Evolutionary conservation across 1,140 invertebrate genomes (phyloP), one percentile per base, ranked within the genome.

Genomic region (Augochlora pura): DNA sequence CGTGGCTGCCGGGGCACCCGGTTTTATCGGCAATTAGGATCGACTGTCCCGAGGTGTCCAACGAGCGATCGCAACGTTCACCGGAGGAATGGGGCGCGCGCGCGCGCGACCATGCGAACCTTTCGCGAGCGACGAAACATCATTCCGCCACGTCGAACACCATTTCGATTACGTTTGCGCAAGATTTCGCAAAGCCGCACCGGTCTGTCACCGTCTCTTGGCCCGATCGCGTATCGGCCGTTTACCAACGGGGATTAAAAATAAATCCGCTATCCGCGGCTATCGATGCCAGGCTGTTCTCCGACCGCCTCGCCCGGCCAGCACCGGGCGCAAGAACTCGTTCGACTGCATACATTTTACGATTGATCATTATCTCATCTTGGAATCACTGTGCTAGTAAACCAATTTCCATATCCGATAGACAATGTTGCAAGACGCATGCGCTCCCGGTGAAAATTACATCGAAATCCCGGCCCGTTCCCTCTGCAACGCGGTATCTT

Each of bases 381-480:
- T 60, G 39, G 72, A 76, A 83, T 80, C 77, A 71, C 73, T 23
- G 54, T 18, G 65, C 69, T 74, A 66, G 77, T 76, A 77, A 46
- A 64, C 23, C 27, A 25, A 86, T 86, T 80, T 82, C 68, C 69
- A 86, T 84, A 86, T 86, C 72, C 54, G 52, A 49, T 57, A 73
- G 72, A 85, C 85, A 86, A 85, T 85, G 79, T 83, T 74, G 76
- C 23, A 60, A 82, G 42, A 85, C 42, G 14, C 12, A n/a, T 46
- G 63, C 65, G 46, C 38, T 52, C 25, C 32, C 0, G 25, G n/a
- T 54, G 73, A 85, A 86, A 86, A 85, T 82, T 68, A 76, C 82
- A 83, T 82, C 76, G 49, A 52, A 75, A 66, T 78, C 46, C 14
- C 46, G 38, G 64, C 12, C 9, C 25, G 46, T 72, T 39, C 23